Evolutionary conservation across 2,113 vertebrate genomes (phyloP).

Genomic region (Catharus fuscescens): DNA sequence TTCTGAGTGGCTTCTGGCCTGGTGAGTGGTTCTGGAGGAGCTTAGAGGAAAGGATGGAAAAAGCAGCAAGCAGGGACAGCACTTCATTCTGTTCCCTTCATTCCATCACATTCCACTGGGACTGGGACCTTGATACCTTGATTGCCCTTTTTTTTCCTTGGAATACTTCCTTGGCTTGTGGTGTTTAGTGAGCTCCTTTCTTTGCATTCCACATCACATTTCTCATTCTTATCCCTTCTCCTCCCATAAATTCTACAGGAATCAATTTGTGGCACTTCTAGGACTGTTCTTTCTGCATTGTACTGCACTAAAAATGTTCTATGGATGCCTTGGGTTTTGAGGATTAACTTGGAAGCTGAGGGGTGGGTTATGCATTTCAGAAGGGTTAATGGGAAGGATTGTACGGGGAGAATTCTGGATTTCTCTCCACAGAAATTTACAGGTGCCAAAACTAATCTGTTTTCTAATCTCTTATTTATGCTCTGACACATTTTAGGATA

Average conservation of each 20-base stretch:
- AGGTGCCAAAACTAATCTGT: background rate
- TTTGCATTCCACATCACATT: background rate
- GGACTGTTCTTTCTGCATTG: background rate
- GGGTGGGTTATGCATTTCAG: background rate
- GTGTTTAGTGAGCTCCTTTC: background rate
- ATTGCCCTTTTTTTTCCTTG: accelerated
- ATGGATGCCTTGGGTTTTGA: background rate
- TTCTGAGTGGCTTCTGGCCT: background rate
- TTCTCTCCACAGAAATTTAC: background rate
- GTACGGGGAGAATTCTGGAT: background rate
- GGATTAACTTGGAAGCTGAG: background rate
- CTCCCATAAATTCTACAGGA: background rate
- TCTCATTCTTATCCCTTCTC: background rate
- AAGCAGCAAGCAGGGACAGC: background rate
- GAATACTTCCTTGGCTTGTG: background rate
- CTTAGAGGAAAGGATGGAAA: background rate
- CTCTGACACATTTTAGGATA: conserved; percentile 82
- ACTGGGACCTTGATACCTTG: background rate
- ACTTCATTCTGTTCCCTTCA: background rate
- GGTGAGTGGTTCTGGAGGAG: background rate
- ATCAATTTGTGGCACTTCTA: background rate
- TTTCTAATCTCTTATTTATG: conserved; percentile 20
- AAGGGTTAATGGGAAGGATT: background rate
- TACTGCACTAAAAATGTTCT: background rate
- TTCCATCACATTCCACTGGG: background rate